phyloP scores from a whole-genome alignment of 2,113 vertebrate genomes.

The Cardinalis cardinalis region DNA sequence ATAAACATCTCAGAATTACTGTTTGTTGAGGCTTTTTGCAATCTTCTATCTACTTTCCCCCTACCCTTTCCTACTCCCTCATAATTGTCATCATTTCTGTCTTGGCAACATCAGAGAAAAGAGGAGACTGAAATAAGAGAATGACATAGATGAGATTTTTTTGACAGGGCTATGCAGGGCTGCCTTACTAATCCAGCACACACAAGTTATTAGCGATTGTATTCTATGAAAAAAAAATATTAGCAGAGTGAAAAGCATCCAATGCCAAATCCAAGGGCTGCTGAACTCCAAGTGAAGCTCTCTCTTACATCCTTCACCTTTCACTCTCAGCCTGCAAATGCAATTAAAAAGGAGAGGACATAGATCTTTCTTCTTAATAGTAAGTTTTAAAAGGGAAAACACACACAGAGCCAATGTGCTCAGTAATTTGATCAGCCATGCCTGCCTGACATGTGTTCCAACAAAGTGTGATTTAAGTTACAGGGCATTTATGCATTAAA shows the following conservation, averaged over 20 bases:
- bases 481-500: neutral
- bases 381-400: neutral
- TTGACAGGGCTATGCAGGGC: neutral
- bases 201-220: neutral
- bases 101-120: conserved; percentile 14
- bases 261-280: neutral
- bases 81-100: neutral
- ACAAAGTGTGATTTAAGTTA: neutral
- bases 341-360: neutral
- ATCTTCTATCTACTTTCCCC: neutral
- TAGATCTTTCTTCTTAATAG: neutral
- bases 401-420: neutral
- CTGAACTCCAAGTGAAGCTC: neutral
- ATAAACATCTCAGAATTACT: neutral
- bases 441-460: neutral
- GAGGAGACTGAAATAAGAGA: conserved; percentile 31
- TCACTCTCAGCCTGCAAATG: neutral
- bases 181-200: neutral
- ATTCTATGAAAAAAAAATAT: conserved; percentile 9
- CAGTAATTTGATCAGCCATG: neutral
- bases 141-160: conserved; percentile 1
- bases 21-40: neutral
- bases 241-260: neutral
- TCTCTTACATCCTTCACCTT: neutral
- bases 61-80: neutral